These are phyloP conservation scores for Macroglossus sobrinus DNA, from an alignment of 2,113 vertebrate species.

Conservation along the genomic window DNA sequence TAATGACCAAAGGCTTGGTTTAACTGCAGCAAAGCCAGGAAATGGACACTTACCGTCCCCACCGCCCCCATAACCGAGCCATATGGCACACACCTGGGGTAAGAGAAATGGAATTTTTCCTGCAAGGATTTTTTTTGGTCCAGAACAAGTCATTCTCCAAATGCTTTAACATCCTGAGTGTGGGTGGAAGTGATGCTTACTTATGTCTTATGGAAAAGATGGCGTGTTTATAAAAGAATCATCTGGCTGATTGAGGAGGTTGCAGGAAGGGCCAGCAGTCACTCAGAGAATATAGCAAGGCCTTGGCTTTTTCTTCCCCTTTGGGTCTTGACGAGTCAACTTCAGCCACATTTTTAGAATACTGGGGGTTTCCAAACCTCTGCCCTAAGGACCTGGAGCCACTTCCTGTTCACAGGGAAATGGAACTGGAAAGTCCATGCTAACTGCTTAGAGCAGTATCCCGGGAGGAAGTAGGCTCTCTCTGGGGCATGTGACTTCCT, in stretches of 20 bases:
- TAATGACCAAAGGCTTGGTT: neutral
- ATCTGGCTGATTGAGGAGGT: neutral
- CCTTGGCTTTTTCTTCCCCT: neutral
- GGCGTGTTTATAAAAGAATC: neutral
- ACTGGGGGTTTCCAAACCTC: constrained; percentile 36
- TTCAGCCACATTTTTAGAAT: neutral
- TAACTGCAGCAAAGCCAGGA: constrained; percentile 18
- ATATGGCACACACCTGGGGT: constrained; percentile 23
- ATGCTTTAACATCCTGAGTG: constrained; percentile 56
- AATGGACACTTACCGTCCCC: neutral
- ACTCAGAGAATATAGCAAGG: neutral
- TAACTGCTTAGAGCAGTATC: neutral
- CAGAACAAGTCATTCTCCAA: constrained; percentile 47
- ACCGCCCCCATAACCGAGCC: neutral
- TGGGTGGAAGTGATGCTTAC: constrained; percentile 37
- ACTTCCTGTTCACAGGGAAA: neutral
- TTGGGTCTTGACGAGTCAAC: neutral
- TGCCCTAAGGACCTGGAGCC: neutral
- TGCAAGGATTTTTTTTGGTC: neutral
- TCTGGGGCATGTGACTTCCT: neutral
- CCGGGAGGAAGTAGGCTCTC: neutral
- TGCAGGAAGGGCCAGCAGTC: neutral
- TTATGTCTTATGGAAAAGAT: constrained; percentile 25
- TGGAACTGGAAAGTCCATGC: neutral
- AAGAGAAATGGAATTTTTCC: neutral